phyloP scores from a whole-genome alignment of 2,113 vertebrate species.

The Chamaea fasciata region DNA sequence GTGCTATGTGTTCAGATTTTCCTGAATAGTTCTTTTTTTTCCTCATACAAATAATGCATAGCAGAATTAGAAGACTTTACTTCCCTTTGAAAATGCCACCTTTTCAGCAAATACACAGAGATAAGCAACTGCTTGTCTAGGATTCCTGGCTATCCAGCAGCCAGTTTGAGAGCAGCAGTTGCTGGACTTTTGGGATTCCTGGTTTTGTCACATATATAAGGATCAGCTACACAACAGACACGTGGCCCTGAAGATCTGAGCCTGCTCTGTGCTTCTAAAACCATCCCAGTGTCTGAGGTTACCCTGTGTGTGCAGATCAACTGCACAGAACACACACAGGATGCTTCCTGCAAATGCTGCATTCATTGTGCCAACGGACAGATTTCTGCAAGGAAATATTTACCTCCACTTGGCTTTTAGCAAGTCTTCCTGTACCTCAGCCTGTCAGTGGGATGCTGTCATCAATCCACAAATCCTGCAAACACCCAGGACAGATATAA shows the following conservation, averaged over 20 bases:
- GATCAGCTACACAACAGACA: not conserved
- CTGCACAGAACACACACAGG: not conserved
- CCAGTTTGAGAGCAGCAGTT: not conserved
- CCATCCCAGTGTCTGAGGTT: not conserved
- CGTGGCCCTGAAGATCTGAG: not conserved
- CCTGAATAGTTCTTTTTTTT: not conserved
- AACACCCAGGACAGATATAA: not conserved
- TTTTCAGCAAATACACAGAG: too few species aligned
- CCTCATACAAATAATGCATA: not conserved
- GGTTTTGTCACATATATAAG: not conserved
- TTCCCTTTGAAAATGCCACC: too few species aligned
- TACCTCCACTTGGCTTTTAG: not conserved
- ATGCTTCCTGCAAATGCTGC: not conserved
- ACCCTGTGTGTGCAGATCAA: not conserved
- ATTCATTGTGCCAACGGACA: not conserved
- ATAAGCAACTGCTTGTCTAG: not conserved
- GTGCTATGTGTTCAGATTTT: not conserved
- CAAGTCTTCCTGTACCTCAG: not conserved
- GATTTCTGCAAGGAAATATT: constrained; percentile 12
- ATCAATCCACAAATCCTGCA: not conserved
- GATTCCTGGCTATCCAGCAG: not conserved
- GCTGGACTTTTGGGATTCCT: not conserved
- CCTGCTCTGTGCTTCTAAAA: not conserved
- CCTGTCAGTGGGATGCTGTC: constrained; percentile 6
- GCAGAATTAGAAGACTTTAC: not conserved